These are phyloP conservation scores for Syngnathus floridae DNA, from an alignment of 2,113 vertebrate genomes.

Conservation along the genomic window DNA sequence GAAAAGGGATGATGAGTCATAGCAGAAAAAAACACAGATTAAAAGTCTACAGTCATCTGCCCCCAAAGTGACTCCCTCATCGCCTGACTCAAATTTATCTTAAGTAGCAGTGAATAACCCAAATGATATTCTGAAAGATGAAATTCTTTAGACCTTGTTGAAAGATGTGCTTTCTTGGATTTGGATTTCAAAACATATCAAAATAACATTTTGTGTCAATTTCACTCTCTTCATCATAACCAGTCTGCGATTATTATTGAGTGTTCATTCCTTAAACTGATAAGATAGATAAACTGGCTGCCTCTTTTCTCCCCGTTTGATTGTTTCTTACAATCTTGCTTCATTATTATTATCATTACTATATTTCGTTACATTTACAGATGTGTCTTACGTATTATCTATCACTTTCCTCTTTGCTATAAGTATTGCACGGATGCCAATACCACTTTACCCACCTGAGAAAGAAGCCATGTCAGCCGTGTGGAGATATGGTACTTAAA, in stretches of 20 bases:
- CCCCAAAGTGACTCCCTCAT: neutral
- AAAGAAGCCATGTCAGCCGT: no score
- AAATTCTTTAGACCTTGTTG: no score
- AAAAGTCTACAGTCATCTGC: neutral
- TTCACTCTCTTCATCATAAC: neutral
- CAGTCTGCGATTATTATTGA: neutral
- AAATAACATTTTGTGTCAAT: neutral
- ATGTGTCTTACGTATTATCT: no score
- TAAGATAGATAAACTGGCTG: neutral
- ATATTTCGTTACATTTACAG: no score
- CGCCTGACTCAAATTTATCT: neutral
- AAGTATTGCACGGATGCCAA: no score
- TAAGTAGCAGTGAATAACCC: neutral
- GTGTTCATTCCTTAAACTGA: neutral
- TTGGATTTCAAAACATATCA: neutral
- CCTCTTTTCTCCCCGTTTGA: no score
- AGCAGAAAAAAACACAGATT: slow-evolving; percentile 26
- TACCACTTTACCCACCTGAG: no score
- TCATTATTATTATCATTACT: no score
- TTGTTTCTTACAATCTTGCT: no score
- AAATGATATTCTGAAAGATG: neutral
- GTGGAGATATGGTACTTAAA: no score
- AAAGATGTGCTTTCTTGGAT: no score
- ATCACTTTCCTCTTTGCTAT: no score
- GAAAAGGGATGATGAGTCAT: slow-evolving; percentile 27